Conservation (phyloP, 64 coral and sea anemone species). For the Montipora efflorescens region DNA sequence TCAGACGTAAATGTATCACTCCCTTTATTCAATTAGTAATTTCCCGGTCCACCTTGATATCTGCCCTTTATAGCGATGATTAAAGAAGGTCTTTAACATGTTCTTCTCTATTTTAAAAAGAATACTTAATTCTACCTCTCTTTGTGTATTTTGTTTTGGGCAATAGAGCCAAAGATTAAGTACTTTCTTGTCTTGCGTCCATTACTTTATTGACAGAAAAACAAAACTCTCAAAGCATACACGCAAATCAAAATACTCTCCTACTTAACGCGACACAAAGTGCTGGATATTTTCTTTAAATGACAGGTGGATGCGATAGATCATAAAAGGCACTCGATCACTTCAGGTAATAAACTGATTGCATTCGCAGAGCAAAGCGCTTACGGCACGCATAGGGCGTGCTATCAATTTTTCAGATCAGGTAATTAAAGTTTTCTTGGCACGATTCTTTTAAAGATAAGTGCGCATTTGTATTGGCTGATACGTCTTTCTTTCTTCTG, state of each 20-base stretch:
- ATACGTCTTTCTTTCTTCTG: not conserved
- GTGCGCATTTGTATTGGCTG: not conserved
- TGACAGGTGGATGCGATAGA: conserved; percentile 11
- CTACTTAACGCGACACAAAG: conserved; percentile 40
- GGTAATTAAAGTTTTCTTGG: not conserved
- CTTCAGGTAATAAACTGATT: conserved; percentile 20
- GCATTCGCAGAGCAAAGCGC: conserved; percentile 3
- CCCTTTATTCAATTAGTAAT: conserved; percentile 19
- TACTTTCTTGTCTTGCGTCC: not conserved
- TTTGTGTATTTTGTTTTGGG: not conserved
- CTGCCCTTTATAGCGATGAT: not conserved
- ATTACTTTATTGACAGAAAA: conserved; percentile 49
- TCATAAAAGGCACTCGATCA: conserved; percentile 7
- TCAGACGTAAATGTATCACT: conserved; percentile 31
- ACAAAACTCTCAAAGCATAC: conserved; percentile 16
- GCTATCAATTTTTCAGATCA: not conserved
- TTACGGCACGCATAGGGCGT: not conserved
- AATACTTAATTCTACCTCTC: conserved; percentile 5
- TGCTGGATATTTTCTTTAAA: conserved; percentile 19
- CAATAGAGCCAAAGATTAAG: not conserved
- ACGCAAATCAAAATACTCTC: conserved; percentile 34
- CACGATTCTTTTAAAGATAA: conserved; percentile 6
- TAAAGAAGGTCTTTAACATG: conserved; percentile 15
- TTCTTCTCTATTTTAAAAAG: not conserved
- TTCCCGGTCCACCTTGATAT: conserved; percentile 12